phyloP scores from a whole-genome alignment of 2,888 invertebrate genomes.

The Leptinotarsa juncta region DNA sequence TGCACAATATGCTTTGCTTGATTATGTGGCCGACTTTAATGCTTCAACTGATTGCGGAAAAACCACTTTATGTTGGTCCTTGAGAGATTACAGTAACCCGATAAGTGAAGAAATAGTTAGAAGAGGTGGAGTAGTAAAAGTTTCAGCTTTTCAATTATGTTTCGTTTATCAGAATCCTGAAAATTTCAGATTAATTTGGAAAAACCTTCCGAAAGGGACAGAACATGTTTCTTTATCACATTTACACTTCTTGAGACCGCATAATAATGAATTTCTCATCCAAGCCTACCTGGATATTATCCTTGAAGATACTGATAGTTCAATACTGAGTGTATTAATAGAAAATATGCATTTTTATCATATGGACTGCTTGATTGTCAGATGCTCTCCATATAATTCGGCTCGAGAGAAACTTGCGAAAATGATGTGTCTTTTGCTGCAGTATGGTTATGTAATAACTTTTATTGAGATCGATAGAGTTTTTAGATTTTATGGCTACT shows the following conservation, averaged over 20 bases:
- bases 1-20: slow-evolving; percentile 48
- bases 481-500: slow-evolving; percentile 44
- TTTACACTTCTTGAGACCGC: slow-evolving; percentile 29
- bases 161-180: slow-evolving; percentile 39
- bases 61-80: slow-evolving; percentile 48
- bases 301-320: slow-evolving; percentile 38
- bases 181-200: slow-evolving; percentile 50
- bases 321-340: slow-evolving; percentile 36
- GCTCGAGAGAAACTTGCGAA: slow-evolving; percentile 37
- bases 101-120: slow-evolving; percentile 50
- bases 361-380: slow-evolving; percentile 33
- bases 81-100: slow-evolving; percentile 43
- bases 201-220: slow-evolving; percentile 34
- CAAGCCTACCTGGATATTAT: slow-evolving; percentile 9
- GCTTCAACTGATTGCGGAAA: slow-evolving; percentile 41
- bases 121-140: slow-evolving; percentile 48
- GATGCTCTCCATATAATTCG: slow-evolving; percentile 30
- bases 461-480: slow-evolving; percentile 39
- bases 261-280: slow-evolving; percentile 2
- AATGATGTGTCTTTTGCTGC: slow-evolving; percentile 44
- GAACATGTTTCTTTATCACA: slow-evolving; percentile 32
- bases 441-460: slow-evolving; percentile 38
- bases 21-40: slow-evolving; percentile 52
- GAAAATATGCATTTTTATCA: slow-evolving; percentile 28
- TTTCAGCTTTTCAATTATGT: slow-evolving; percentile 39